A percentile compares a stretch with the other conserved stretches of the same genome.
Conservation (phyloP, 2,888 invertebrate genomes). For the Lithophane leautieri region DNA sequence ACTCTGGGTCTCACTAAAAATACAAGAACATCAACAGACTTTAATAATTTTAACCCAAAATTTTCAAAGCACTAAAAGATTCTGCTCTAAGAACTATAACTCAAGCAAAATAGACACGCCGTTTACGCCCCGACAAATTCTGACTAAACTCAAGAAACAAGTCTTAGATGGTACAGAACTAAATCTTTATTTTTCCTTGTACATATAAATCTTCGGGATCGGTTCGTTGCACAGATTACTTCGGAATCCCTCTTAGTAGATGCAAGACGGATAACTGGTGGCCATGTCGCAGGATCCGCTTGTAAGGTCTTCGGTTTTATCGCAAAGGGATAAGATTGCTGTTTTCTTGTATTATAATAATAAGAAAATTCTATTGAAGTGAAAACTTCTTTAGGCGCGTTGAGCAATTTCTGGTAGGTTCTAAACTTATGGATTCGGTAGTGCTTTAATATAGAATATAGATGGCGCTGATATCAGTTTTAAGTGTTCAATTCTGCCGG, state of each 20-base stretch:
- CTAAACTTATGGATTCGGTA: too few relatives aligned
- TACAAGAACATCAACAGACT: background rate
- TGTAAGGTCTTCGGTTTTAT: constrained; percentile 50
- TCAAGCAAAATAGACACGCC: constrained; percentile 50
- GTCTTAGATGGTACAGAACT: constrained; percentile 45
- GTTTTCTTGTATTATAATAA: constrained; percentile 25
- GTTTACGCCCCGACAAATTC: constrained; percentile 57
- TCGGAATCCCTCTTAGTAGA: constrained; percentile 71
- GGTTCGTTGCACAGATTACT: constrained; percentile 72
- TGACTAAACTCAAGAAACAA: constrained; percentile 42
- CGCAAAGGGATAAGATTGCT: constrained; percentile 37
- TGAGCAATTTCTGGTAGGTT: too few relatives aligned
- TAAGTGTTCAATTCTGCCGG: too few relatives aligned
- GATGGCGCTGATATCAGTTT: too few relatives aligned
- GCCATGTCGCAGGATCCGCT: constrained; percentile 47
- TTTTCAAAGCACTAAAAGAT: constrained; percentile 15
- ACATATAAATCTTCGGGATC: constrained; percentile 66
- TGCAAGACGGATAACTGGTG: constrained; percentile 70
- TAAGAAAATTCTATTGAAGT: background rate
- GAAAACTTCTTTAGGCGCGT: too few relatives aligned
- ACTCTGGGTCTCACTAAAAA: background rate
- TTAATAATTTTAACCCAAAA: background rate
- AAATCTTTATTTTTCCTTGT: constrained; percentile 63
- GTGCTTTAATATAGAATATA: too few relatives aligned
- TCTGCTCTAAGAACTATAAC: constrained; percentile 20